Base-by-base conservation (phyloP, 2,888 invertebrate species). In the Caenorhabditis sp. region DNA sequence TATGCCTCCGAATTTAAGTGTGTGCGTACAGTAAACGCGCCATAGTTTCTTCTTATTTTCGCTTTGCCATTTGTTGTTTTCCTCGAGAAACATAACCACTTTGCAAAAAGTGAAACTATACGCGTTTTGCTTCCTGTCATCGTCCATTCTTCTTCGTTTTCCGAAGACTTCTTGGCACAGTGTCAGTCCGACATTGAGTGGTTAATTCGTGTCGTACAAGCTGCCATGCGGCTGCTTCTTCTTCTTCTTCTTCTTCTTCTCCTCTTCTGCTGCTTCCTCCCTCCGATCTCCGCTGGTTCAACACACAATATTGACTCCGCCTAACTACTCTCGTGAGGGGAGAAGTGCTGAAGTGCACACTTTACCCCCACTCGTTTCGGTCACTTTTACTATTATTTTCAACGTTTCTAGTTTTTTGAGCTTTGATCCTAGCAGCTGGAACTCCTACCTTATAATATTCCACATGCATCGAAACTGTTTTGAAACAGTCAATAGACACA, bases 331-430 rank as follows among this genome's bases (percentile, higher is more conserved):
- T 67, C 76, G 76, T 61, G 67, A 55, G 67, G 44, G 28, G 67
- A 65, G 76, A 76, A 61, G 76, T 67, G 76, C 76, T 76, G 67
- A 60, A 76, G 76, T 76, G 67, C 76, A 61, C 60, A 44, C 32
- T 65, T 58, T 47, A 50, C 47, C 32, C n/a, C 37, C 37, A 28
- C 47, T 40, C 61, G n/a, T 71, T 62, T 76, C 61, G 76, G 76
- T 67, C 76, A 67, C 26, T 61, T 74, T 74, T 67, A 67, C 74
- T 74, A 60, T 76, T 51, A 28, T 61, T 61, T 61, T 60, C 60
- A 26, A 37, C 8, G 24, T n/a, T 37, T 51, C 9, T 3, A 69
- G 56, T 56, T 58, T 20, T 55, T 55, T 53, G 40, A 40, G 13
- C 40, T 40, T 40, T 40, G 13, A 40, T 24, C 26, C 15, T 53